Percentiles rank a stretch among this genome's conserved stretches.
phyloP scores from a whole-genome alignment of 1,140 invertebrate genomes.

The Metopolophium dirhodum region DNA sequence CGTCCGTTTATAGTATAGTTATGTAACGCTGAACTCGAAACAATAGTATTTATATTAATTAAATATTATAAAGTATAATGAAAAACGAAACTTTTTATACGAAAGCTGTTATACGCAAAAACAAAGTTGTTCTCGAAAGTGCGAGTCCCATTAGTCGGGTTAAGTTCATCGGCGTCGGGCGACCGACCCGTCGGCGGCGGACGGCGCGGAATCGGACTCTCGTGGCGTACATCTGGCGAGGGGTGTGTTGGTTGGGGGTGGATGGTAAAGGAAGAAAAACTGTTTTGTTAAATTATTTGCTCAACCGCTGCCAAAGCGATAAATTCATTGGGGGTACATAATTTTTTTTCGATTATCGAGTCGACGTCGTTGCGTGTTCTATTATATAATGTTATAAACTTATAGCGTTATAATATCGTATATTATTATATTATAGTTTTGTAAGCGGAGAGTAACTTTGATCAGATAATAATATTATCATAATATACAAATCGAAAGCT shows the following conservation, averaged over 20 bases:
- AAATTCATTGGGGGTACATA: not conserved
- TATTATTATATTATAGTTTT: not conserved
- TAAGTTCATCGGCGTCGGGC: not conserved
- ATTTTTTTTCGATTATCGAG: slow-evolving; percentile 16
- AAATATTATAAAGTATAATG: slow-evolving; percentile 13
- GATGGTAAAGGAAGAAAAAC: not conserved
- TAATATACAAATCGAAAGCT: not conserved
- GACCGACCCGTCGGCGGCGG: not conserved
- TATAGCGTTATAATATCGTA: not conserved
- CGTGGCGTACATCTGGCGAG: not conserved
- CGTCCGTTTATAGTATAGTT: not conserved
- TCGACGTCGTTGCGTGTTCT: not conserved
- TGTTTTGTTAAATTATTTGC: slow-evolving; percentile 17
- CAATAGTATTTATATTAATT: slow-evolving; percentile 34
- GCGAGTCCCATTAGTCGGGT: slow-evolving; percentile 34
- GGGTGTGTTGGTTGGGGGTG: not conserved
- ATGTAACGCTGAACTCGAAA: slow-evolving; percentile 4
- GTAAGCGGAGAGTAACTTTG: not conserved
- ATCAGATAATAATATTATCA: not conserved
- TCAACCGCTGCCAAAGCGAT: not conserved
- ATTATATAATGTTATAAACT: not conserved
- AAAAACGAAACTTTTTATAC: slow-evolving; percentile 7
- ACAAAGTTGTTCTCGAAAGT: slow-evolving; percentile 14
- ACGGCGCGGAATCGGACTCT: not conserved
- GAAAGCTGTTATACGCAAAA: not conserved